Conservation (phyloP, 2,113 vertebrate genomes). For the Hylia prasina region DNA sequence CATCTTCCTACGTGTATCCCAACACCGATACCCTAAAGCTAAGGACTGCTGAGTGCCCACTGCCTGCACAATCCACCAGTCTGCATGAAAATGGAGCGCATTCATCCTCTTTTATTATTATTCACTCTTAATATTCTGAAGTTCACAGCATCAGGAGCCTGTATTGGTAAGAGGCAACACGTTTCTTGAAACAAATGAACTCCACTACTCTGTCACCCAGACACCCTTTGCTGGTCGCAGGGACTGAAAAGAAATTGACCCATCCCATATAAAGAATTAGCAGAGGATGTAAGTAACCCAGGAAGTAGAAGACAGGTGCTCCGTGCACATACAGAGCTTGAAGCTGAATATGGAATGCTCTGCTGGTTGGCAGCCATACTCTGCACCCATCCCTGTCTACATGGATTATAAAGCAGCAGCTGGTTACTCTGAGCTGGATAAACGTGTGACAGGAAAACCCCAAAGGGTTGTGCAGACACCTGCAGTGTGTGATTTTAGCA, state of each 20-base stretch:
- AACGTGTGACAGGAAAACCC: neutral
- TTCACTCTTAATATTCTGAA: neutral
- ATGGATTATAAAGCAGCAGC: neutral
- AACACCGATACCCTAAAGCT: neutral
- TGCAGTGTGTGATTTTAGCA: neutral
- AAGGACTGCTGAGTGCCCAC: neutral
- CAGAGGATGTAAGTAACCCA: neutral
- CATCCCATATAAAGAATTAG: neutral
- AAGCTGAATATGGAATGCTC: neutral
- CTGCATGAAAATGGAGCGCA: neutral
- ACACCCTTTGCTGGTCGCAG: neutral
- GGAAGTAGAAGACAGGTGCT: neutral
- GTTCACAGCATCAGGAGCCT: neutral
- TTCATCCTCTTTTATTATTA: neutral
- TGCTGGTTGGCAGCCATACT: neutral
- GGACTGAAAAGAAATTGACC: neutral
- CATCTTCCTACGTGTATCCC: neutral
- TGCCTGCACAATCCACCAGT: neutral
- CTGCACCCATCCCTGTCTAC: neutral
- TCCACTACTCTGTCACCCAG: neutral
- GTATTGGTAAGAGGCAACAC: neutral
- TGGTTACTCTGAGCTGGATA: neutral
- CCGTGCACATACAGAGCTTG: neutral
- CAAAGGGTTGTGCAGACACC: neutral
- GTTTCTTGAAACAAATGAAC: neutral